Evolutionary conservation across 2,888 invertebrate genomes (phyloP).

Genomic region (Thyatira batis): DNA sequence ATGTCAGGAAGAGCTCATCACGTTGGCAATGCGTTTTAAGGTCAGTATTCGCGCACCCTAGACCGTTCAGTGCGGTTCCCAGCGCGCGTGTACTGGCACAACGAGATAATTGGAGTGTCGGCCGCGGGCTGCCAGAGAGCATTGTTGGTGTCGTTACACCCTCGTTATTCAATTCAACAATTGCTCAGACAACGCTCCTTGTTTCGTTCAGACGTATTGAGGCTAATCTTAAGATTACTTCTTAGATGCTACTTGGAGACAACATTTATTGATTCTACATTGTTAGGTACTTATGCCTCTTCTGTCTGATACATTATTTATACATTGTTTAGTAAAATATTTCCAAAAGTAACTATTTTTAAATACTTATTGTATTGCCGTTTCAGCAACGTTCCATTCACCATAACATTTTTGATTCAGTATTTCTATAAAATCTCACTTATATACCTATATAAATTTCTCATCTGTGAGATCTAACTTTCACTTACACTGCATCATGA

Average conservation of each 20-base stretch:
- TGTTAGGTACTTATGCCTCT: neutral
- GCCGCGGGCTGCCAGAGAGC: slow-evolving; percentile 47
- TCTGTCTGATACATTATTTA: neutral
- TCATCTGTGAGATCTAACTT: neutral
- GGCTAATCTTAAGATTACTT: slow-evolving; percentile 54
- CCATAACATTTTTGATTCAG: too few relatives aligned
- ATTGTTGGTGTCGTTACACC: slow-evolving; percentile 78
- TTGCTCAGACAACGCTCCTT: slow-evolving; percentile 57
- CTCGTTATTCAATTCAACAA: slow-evolving; percentile 79
- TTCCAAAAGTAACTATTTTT: too few relatives aligned
- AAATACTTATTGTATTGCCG: too few relatives aligned
- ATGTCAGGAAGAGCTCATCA: neutral
- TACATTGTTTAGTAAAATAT: too few relatives aligned
- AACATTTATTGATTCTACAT: slow-evolving; percentile 13
- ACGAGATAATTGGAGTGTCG: slow-evolving; percentile 71
- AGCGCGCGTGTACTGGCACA: slow-evolving; percentile 60
- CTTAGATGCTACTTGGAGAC: slow-evolving; percentile 25
- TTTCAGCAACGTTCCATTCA: too few relatives aligned
- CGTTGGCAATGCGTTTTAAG: slow-evolving; percentile 26
- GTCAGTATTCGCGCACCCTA: slow-evolving; percentile 52
- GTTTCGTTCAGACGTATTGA: slow-evolving; percentile 65
- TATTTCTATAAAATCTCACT: too few relatives aligned
- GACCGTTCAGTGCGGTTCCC: slow-evolving; percentile 57
- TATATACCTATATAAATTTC: too few relatives aligned
- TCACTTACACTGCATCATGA: neutral